Conservation (phyloP, 2,888 invertebrate genomes). For the Cataglyphis albicans region DNA sequence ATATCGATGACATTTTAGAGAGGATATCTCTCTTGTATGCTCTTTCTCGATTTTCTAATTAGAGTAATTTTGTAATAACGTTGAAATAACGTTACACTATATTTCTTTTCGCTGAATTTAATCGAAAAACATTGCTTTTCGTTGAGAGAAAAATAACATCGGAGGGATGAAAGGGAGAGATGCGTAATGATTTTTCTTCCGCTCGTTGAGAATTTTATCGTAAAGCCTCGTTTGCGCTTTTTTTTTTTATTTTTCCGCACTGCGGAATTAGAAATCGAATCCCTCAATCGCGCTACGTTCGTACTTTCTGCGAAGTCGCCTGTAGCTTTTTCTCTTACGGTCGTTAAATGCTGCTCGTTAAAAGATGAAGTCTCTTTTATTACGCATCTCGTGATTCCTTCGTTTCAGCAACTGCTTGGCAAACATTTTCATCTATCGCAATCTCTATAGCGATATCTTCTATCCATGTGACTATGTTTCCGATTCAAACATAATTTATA, state of each 20-base stretch:
- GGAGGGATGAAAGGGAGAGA: background rate
- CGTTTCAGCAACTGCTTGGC: background rate
- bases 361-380: slow-evolving; percentile 9
- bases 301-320: background rate
- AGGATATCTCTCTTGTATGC: background rate
- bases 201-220: slow-evolving; percentile 11
- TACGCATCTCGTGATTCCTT: background rate
- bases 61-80: background rate
- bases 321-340: background rate
- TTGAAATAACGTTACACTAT: background rate
- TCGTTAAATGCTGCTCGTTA: background rate
- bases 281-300: background rate
- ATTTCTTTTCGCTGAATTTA: background rate
- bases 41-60: background rate
- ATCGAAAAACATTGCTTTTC: background rate
- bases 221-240: background rate
- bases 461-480: background rate
- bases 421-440: background rate
- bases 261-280: slow-evolving; percentile 1
- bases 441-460: background rate
- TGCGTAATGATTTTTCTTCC: background rate
- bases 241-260: background rate
- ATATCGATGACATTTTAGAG: background rate
- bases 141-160: background rate
- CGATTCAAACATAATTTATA: slow-evolving; percentile 7